phyloP scores from a whole-genome alignment of 2,113 vertebrate species.

The Pandion haliaetus region DNA sequence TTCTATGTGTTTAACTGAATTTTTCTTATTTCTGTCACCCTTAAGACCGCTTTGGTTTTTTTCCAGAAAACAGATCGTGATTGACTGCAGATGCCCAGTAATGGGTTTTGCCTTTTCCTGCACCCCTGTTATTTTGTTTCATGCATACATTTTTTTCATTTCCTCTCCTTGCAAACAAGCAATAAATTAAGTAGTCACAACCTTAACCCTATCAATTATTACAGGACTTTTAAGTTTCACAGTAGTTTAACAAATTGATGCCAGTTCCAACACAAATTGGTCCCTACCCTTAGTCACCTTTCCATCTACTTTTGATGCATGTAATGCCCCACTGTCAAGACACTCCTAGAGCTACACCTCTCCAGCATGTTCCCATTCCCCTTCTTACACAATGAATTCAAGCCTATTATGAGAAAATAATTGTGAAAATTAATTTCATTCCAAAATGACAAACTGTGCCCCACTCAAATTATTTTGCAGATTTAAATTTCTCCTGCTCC shows the following conservation, averaged over 20 bases:
- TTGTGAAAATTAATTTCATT: background rate
- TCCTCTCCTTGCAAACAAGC: background rate
- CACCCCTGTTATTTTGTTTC: background rate
- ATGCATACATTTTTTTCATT: background rate
- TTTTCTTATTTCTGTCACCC: background rate
- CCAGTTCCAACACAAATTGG: background rate
- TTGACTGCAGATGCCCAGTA: background rate
- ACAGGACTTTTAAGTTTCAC: background rate
- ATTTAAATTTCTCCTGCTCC: background rate
- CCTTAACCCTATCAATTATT: background rate
- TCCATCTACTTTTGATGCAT: background rate
- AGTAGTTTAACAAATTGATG: background rate
- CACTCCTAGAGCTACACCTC: background rate
- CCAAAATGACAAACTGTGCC: background rate
- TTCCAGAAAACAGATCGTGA: background rate
- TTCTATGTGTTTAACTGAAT: background rate
- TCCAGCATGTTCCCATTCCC: background rate
- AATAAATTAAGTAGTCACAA: background rate
- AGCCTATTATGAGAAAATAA: background rate
- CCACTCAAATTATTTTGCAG: background rate
- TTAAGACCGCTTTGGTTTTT: background rate
- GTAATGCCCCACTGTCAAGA: background rate
- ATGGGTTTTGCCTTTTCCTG: background rate
- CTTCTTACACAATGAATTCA: background rate
- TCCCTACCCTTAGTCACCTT: background rate